These are phyloP conservation scores for Osmerus eperlanus DNA, from an alignment of 2,113 vertebrate species.

Conservation along the genomic window DNA sequence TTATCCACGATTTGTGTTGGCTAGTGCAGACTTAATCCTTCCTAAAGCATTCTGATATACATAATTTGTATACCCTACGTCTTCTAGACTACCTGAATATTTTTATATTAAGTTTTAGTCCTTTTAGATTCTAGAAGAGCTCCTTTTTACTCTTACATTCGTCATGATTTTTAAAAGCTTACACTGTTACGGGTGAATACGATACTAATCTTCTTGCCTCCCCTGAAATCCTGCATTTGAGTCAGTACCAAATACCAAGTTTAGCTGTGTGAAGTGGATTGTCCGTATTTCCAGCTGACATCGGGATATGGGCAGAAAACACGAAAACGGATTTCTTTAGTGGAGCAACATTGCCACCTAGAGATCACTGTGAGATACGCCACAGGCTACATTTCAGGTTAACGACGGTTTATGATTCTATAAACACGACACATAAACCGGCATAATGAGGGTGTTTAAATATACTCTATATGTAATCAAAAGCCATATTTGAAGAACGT, in stretches of 20 bases:
- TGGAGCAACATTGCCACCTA: slow-evolving; percentile 87
- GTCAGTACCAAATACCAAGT: slow-evolving; percentile 17
- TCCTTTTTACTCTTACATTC: too few species aligned
- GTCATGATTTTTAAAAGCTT: neutral
- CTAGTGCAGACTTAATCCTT: too few species aligned
- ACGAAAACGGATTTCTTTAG: slow-evolving; percentile 27
- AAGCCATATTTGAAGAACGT: slow-evolving; percentile 30
- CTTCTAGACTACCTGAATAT: too few species aligned
- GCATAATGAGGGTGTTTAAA: slow-evolving; percentile 30
- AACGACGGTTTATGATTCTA: slow-evolving; percentile 51
- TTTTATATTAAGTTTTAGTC: too few species aligned
- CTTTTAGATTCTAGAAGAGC: too few species aligned
- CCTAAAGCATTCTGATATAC: too few species aligned
- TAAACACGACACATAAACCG: slow-evolving; percentile 53
- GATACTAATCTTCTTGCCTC: slow-evolving; percentile 1
- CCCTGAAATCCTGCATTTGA: slow-evolving; percentile 14
- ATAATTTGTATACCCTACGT: too few species aligned
- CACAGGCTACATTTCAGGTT: neutral
- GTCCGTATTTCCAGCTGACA: slow-evolving; percentile 15
- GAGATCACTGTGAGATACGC: slow-evolving; percentile 47
- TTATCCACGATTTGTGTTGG: too few species aligned
- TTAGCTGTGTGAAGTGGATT: slow-evolving; percentile 33
- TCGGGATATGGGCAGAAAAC: slow-evolving; percentile 4
- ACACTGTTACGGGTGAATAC: slow-evolving; percentile 4
- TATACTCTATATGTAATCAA: slow-evolving; percentile 18